phyloP scores from a whole-genome alignment of 2,888 invertebrate genomes.

The Chirona hameri region DNA sequence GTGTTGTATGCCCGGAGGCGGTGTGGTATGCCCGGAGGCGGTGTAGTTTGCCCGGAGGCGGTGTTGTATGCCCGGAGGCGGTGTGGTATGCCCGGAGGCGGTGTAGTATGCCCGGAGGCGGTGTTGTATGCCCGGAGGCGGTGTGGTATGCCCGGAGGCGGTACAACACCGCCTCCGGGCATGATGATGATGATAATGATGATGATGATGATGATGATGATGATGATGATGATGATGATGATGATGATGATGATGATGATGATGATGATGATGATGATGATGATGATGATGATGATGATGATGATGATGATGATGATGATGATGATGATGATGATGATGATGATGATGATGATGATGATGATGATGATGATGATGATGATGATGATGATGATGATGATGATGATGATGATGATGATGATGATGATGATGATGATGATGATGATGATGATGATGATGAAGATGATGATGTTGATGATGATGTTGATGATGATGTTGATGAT shows the following conservation, averaged over 20 bases:
- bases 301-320: conserved; percentile 27
- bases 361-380: conserved; percentile 31
- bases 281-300: conserved; percentile 31
- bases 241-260: conserved; percentile 30
- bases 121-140: too few species aligned
- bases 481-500: too few species aligned
- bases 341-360: conserved; percentile 29
- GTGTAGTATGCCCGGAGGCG: too few species aligned
- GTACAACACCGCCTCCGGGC: too few species aligned
- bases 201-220: conserved; percentile 31
- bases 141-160: too few species aligned
- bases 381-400: conserved; percentile 29
- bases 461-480: too few species aligned
- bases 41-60: too few species aligned
- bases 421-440: conserved; percentile 29
- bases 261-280: conserved; percentile 30
- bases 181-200: conserved; percentile 29
- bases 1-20: too few species aligned
- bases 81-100: too few species aligned
- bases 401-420: conserved; percentile 28
- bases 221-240: conserved; percentile 25
- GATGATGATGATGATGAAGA: conserved; percentile 30
- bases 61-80: too few species aligned
- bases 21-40: too few species aligned
- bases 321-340: conserved; percentile 31